phyloP scores from a whole-genome alignment of 2,113 vertebrate genomes.

The Spea bombifrons region DNA sequence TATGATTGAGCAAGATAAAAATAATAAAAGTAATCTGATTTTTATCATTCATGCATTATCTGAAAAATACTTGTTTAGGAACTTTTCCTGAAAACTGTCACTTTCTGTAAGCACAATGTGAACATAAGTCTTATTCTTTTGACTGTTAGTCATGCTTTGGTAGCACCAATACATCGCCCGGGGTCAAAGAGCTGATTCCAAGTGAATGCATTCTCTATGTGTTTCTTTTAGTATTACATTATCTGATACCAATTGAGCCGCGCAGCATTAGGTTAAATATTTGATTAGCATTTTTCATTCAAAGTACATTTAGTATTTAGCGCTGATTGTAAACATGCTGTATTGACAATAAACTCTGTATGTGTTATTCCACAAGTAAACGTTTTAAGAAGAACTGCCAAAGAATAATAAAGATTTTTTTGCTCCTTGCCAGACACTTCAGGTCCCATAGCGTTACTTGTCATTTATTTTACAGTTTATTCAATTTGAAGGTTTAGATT shows the following conservation, averaged over 20 bases:
- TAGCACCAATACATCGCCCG: constrained; percentile 15
- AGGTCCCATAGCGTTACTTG: constrained; percentile 17
- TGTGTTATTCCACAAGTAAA: constrained; percentile 19
- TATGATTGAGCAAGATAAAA: neutral
- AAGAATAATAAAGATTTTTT: neutral
- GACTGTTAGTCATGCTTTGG: constrained; percentile 34
- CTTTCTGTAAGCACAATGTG: constrained; percentile 6
- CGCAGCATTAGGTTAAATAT: neutral
- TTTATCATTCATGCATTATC: neutral
- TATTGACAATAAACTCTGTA: constrained; percentile 10
- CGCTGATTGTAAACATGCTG: neutral
- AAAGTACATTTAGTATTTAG: constrained; percentile 9
- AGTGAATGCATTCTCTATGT: constrained; percentile 20
- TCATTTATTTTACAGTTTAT: constrained; percentile 29
- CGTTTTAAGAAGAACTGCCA: constrained; percentile 14
- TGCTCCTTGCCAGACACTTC: constrained; percentile 11
- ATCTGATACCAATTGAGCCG: constrained; percentile 2
- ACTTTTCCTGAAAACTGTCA: constrained; percentile 29
- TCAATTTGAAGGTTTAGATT: constrained; percentile 25
- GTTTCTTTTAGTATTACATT: neutral
- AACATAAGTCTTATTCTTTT: constrained; percentile 28
- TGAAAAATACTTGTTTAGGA: neutral
- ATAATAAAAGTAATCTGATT: neutral
- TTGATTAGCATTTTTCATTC: constrained; percentile 11
- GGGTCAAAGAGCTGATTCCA: constrained; percentile 22